A percentile compares a stretch with the other conserved stretches of the same genome.
phyloP scores from a whole-genome alignment of 2,888 invertebrate genomes.

The Acanthosepion lycidas region DNA sequence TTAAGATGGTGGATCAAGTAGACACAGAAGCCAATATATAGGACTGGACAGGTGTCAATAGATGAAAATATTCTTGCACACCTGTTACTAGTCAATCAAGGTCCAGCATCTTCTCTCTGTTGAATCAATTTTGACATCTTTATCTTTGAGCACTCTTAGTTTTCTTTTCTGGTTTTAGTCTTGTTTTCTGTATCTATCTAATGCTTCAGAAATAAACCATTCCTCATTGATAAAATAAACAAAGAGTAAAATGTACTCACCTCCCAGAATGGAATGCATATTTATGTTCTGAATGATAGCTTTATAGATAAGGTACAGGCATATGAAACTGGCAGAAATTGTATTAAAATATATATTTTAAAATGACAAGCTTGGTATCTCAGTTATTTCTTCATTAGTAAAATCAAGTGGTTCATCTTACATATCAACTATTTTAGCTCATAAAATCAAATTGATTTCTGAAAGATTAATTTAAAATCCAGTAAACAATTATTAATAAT shows the following conservation, averaged over 20 bases:
- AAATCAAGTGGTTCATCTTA: too few relatives aligned
- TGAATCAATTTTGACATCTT: neutral
- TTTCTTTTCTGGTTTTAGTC: neutral
- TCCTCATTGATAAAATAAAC: neutral
- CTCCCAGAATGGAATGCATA: neutral
- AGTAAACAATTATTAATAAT: too few relatives aligned
- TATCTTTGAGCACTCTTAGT: neutral
- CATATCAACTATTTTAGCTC: too few relatives aligned
- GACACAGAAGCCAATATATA: neutral
- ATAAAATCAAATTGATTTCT: too few relatives aligned
- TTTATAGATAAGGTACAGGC: too few relatives aligned
- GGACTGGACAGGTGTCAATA: conserved; percentile 22
- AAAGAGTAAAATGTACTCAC: neutral
- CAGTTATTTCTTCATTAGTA: too few relatives aligned
- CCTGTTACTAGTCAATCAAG: neutral
- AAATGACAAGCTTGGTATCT: too few relatives aligned
- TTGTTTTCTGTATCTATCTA: neutral
- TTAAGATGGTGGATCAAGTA: neutral
- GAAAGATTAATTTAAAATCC: too few relatives aligned
- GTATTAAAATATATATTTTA: too few relatives aligned
- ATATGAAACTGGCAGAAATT: too few relatives aligned
- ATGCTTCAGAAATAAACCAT: neutral
- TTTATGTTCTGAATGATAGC: too few relatives aligned
- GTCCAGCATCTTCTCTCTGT: neutral
- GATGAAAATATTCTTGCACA: neutral